These are phyloP conservation scores for Creontiades dilutus DNA, from an alignment of 2,888 invertebrate genomes.

Conservation along the genomic window DNA sequence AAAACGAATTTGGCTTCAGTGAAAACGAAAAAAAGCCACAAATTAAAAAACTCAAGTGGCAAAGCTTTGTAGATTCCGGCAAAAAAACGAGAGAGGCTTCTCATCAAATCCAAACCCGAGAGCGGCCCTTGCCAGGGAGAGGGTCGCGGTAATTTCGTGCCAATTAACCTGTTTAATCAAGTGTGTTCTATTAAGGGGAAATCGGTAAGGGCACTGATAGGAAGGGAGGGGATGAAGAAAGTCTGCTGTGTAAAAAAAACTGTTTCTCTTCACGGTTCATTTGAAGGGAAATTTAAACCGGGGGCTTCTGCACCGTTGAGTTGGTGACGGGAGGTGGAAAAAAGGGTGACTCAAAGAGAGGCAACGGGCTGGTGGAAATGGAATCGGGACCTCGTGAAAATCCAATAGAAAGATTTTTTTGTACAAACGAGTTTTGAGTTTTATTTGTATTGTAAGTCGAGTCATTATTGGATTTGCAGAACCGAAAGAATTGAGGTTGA, in stretches of 20 bases:
- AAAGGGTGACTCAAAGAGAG: neutral
- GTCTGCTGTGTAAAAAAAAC: conserved; percentile 49
- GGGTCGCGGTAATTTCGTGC: conserved; percentile 69
- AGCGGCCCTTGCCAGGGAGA: neutral
- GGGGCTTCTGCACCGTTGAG: conserved; percentile 21
- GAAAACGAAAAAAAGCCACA: conserved; percentile 53
- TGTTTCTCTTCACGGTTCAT: conserved; percentile 67
- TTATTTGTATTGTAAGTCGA: no score
- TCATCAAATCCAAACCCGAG: conserved; percentile 53
- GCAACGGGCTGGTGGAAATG: neutral
- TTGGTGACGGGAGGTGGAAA: neutral
- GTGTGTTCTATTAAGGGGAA: conserved; percentile 69
- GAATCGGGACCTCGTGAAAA: neutral
- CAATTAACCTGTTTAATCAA: conserved; percentile 74
- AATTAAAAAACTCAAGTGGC: conserved; percentile 69
- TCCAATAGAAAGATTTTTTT: neutral
- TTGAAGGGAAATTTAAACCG: conserved; percentile 66
- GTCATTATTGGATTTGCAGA: no score
- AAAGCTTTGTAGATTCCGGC: conserved; percentile 66
- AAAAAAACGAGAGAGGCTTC: conserved; percentile 51
- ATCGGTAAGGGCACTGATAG: neutral
- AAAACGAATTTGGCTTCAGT: conserved; percentile 41
- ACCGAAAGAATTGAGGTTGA: no score
- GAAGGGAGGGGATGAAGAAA: conserved; percentile 19
- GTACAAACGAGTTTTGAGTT: no score